Conservation (phyloP, 2,113 vertebrate genomes). For the Lichenostomus cassidix region DNA sequence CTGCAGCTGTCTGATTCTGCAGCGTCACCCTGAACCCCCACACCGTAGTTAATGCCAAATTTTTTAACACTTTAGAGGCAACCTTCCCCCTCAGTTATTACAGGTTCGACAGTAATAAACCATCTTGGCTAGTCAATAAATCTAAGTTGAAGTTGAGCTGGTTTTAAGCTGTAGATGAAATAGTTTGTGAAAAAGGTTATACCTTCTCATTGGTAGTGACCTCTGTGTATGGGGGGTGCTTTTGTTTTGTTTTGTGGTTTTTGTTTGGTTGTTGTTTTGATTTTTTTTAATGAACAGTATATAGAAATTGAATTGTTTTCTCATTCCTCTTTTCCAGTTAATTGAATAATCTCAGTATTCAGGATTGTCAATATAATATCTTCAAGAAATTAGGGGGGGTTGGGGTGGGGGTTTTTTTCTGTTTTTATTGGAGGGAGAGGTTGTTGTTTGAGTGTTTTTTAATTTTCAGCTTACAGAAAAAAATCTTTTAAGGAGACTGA, state of each 20-base stretch:
- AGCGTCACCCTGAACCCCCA: too few species aligned
- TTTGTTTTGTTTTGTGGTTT: not conserved
- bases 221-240: not conserved
- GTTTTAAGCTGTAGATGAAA: not conserved
- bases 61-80: not conserved
- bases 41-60: not conserved
- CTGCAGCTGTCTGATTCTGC: too few species aligned
- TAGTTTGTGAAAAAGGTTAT: not conserved
- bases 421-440: not conserved
- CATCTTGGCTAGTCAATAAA: not conserved
- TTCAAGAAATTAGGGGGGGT: not conserved
- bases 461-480: not conserved
- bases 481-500: not conserved
- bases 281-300: not conserved
- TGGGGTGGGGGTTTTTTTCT: not conserved
- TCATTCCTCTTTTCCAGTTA: not conserved
- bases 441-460: not conserved
- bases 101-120: not conserved
- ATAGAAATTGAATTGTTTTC: not conserved
- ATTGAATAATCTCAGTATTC: not conserved
- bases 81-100: not conserved
- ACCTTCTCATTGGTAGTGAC: not conserved
- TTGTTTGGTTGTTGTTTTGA: not conserved
- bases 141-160: not conserved
- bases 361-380: not conserved